Percentiles rank a stretch among this genome's conserved stretches.
Evolutionary conservation across 2,113 vertebrate genomes (phyloP).

Genomic region (human (Homo sapiens)): GRCh38 chr5:7190501-7191000

Average conservation of each 20-base stretch:
- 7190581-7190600: not conserved
- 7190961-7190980: not conserved
- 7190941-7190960: not conserved
- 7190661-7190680: not conserved
- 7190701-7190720: conserved; percentile 16
- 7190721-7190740: conserved; percentile 5
- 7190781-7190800: too few species aligned
- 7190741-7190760: conserved; percentile 27
- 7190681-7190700: not conserved
- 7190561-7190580: not conserved
- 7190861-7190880: not conserved
- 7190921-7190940: not conserved
- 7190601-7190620: not conserved
- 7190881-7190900: too few species aligned
- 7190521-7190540: not conserved
- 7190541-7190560: not conserved
- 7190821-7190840: not conserved
- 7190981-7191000: not conserved
- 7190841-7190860: not conserved
- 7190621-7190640: not conserved
- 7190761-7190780: not conserved
- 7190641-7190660: not conserved
- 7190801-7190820: not conserved
- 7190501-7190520: not conserved
- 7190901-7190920: not conserved